Percentiles rank a stretch among this genome's conserved stretches.
These are phyloP conservation scores for Rotaria sp. DNA, from an alignment of 2,888 invertebrate species.

Conservation along the genomic window DNA sequence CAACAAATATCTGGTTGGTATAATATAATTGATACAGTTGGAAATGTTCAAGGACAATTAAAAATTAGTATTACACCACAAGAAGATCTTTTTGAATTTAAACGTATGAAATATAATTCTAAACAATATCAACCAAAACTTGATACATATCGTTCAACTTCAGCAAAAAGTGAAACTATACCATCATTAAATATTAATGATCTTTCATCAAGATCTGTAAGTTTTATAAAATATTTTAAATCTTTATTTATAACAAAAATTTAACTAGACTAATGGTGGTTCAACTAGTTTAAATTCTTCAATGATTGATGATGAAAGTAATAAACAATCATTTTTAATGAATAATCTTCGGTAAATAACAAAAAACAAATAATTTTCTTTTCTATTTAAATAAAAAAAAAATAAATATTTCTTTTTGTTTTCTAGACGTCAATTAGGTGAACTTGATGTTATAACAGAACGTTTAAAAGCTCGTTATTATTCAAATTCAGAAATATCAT, in stretches of 20 bases:
- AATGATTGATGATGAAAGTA: background rate
- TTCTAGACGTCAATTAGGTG: background rate
- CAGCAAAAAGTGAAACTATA: background rate
- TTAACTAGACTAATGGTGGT: background rate
- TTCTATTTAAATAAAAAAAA: no score
- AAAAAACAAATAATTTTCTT: background rate
- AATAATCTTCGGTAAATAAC: background rate
- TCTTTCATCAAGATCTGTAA: conserved; percentile 23
- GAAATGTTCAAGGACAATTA: conserved; percentile 53
- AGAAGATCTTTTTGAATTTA: conserved; percentile 30
- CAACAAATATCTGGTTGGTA: conserved; percentile 54
- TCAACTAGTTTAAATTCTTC: background rate
- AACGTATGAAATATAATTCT: conserved; percentile 17
- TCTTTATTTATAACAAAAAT: no score
- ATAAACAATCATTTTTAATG: background rate
- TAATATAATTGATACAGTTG: conserved; percentile 54
- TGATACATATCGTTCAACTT: background rate
- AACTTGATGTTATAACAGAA: conserved; percentile 5
- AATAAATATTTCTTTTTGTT: background rate
- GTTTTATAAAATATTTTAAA: background rate
- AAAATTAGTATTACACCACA: conserved; percentile 46
- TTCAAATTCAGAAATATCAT: background rate
- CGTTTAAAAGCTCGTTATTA: background rate
- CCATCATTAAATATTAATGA: background rate
- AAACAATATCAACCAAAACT: background rate